A percentile compares a stretch with the other conserved stretches of the same genome.
Conservation (phyloP, 2,797 vertebrate genomes). For the Mustela erminea region DNA sequence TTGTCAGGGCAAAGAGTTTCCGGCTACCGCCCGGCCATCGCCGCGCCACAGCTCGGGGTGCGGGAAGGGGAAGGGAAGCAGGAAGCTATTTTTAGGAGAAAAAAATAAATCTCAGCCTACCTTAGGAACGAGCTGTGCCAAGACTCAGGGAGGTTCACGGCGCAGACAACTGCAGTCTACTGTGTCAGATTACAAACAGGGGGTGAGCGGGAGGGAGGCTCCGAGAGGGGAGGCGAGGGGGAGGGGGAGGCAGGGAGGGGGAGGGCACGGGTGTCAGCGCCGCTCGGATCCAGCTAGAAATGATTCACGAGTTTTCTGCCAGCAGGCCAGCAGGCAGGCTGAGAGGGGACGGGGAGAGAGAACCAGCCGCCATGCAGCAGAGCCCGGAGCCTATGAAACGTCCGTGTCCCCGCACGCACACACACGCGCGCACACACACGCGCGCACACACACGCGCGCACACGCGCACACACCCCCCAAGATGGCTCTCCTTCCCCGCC, state of each 20-base stretch:
- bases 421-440: constrained; percentile 78
- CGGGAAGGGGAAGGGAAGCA: neutral
- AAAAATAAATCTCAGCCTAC: constrained; percentile 86
- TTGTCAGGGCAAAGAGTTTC: constrained; percentile 71
- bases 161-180: constrained; percentile 86
- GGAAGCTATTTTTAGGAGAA: constrained; percentile 73
- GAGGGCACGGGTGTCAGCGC: constrained; percentile 77
- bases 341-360: constrained; percentile 83
- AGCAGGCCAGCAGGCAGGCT: constrained; percentile 87
- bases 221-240: neutral
- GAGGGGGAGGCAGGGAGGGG: constrained; percentile 30
- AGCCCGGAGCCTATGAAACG: constrained; percentile 83
- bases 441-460: constrained; percentile 83
- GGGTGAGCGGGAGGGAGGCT: neutral
- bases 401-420: constrained; percentile 81
- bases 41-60: neutral
- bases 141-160: constrained; percentile 72
- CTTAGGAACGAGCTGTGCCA: constrained; percentile 80
- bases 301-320: constrained; percentile 90
- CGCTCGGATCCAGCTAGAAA: constrained; percentile 87
- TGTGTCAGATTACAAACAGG: constrained; percentile 87
- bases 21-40: neutral
- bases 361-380: constrained; percentile 90
- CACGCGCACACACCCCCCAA: constrained; percentile 86
- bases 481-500: constrained; percentile 88